phyloP scores from a whole-genome alignment of 2,888 invertebrate species.

The Polietes domitor region DNA sequence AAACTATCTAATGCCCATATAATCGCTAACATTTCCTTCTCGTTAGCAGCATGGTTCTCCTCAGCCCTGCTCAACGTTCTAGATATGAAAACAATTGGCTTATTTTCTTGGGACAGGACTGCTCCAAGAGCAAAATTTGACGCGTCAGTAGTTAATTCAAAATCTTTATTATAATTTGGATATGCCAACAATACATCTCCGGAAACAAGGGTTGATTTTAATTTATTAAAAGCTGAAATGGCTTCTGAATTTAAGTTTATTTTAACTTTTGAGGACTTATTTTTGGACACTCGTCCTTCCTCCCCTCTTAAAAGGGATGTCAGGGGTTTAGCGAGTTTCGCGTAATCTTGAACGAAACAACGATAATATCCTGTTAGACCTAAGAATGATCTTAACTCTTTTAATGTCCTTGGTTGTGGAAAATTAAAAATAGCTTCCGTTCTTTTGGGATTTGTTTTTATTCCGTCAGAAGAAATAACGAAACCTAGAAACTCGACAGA shows the following conservation, averaged over 20 bases:
- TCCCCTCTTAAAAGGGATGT: not conserved
- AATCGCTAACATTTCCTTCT: too few species aligned
- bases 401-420: not conserved
- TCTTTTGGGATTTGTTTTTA: not conserved
- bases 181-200: not conserved
- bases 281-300: too few species aligned
- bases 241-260: too few species aligned
- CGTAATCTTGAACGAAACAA: not conserved
- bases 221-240: too few species aligned
- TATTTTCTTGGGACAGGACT: constrained; percentile 28
- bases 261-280: too few species aligned
- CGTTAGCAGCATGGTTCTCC: too few species aligned
- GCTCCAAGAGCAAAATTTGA: constrained; percentile 7
- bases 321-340: not conserved
- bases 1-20: too few species aligned
- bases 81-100: constrained; percentile 12
- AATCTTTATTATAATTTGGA: not conserved
- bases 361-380: not conserved
- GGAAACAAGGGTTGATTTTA: too few species aligned
- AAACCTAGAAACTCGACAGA: not conserved
- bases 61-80: too few species aligned
- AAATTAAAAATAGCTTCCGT: not conserved
- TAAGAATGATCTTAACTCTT: not conserved
- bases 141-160: constrained; percentile 14
- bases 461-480: not conserved